phyloP scores from a whole-genome alignment of 2,797 vertebrate genomes.

The Thunnus albacares region DNA sequence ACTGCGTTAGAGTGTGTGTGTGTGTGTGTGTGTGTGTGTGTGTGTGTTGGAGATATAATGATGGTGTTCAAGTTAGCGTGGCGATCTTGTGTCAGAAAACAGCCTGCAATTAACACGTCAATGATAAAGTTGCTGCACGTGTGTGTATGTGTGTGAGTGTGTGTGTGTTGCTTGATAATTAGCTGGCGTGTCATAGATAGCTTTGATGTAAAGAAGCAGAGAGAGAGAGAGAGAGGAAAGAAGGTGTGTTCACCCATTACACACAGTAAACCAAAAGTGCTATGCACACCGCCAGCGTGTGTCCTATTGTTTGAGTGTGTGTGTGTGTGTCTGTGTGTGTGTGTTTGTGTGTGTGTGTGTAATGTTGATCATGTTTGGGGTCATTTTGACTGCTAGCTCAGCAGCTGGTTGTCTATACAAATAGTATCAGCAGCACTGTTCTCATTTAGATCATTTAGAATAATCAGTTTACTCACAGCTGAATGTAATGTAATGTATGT shows the following conservation, averaged over 20 bases:
- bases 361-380: conserved; percentile 4
- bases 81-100: conserved; percentile 59
- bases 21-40: conserved; percentile 31
- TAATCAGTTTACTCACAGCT: too few species aligned
- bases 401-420: neutral
- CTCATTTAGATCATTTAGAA: too few species aligned
- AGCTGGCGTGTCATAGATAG: conserved; percentile 29
- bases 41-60: conserved; percentile 52
- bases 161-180: conserved; percentile 48
- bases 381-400: neutral
- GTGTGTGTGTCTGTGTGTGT: conserved; percentile 8
- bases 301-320: conserved; percentile 39
- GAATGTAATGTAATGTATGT: too few species aligned
- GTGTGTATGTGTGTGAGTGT: conserved; percentile 46
- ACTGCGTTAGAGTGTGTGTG: conserved; percentile 18
- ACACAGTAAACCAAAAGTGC: conserved; percentile 35
- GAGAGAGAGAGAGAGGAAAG: conserved; percentile 2
- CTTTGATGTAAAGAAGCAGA: conserved; percentile 37
- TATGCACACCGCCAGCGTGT: conserved; percentile 10
- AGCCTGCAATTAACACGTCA: conserved; percentile 56
- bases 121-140: conserved; percentile 54
- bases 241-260: conserved; percentile 56
- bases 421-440: neutral
- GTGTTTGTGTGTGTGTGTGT: neutral
- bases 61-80: conserved; percentile 53